Conservation (phyloP, 2,797 vertebrate genomes). For the Cuculus canorus region DNA sequence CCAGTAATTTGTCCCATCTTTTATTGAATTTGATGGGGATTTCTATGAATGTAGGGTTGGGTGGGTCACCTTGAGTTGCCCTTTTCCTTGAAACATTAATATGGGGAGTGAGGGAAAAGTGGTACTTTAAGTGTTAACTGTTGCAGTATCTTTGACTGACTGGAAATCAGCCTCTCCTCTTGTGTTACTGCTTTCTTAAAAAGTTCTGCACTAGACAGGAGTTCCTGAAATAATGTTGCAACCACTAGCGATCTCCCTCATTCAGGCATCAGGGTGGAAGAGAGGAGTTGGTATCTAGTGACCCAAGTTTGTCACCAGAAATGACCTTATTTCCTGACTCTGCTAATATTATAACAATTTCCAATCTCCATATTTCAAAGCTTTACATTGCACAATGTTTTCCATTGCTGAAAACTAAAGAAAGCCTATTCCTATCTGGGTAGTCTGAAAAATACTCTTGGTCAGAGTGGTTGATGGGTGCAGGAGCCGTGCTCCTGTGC, state of each 20-base stretch:
- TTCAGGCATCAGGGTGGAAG: neutral
- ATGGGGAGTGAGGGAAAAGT: neutral
- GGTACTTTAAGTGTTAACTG: neutral
- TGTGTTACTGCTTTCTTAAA: neutral
- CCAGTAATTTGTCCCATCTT: neutral
- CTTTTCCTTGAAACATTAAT: neutral
- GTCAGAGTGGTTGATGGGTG: neutral
- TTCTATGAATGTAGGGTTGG: neutral
- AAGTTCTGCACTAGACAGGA: neutral
- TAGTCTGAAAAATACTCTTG: neutral
- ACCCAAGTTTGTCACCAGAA: neutral
- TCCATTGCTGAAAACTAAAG: neutral
- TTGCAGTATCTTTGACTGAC: neutral
- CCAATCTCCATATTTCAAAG: neutral
- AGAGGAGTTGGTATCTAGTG: neutral
- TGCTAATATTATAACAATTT: neutral
- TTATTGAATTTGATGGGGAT: neutral
- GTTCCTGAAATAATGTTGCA: neutral
- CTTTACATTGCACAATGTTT: neutral
- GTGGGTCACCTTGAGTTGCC: neutral
- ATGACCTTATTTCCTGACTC: neutral
- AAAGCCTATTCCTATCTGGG: neutral
- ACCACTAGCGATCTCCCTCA: neutral
- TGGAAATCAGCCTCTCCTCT: neutral
- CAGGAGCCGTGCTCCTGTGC: neutral